Conservation (phyloP, 2,888 invertebrate species). For the Liopterus haemorrhoidalis region DNA sequence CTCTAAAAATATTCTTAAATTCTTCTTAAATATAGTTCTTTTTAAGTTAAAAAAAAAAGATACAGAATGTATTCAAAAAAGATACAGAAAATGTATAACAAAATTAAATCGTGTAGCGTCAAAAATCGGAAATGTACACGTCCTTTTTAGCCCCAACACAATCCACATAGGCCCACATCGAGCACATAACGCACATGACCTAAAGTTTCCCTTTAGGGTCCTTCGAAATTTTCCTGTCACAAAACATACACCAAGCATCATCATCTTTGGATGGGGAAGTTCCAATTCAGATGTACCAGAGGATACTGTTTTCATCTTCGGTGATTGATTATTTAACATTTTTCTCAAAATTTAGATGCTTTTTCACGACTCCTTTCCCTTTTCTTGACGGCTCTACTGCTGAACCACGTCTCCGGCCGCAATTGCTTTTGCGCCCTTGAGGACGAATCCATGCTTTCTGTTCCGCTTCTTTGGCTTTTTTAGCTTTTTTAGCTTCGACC, state of each 20-base stretch:
- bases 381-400: not conserved
- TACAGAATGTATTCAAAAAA: no score
- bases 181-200: no score
- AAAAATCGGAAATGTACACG: no score
- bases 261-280: no score
- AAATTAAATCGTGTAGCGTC: no score
- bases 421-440: no score
- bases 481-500: not conserved
- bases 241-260: conserved; percentile 1
- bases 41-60: conserved; percentile 1
- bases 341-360: not conserved
- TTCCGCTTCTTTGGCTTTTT: not conserved
- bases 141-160: not conserved
- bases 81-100: no score
- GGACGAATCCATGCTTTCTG: not conserved
- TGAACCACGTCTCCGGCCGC: no score
- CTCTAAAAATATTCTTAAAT: no score
- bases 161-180: not conserved
- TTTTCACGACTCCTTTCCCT: not conserved
- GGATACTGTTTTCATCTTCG: not conserved
- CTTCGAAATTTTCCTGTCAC: not conserved
- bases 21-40: not conserved
- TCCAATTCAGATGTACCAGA: no score
- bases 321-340: conserved; percentile 1
- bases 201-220: not conserved